phyloP scores from a whole-genome alignment of 1,140 invertebrate species.

The Drosophila neocordata region DNA sequence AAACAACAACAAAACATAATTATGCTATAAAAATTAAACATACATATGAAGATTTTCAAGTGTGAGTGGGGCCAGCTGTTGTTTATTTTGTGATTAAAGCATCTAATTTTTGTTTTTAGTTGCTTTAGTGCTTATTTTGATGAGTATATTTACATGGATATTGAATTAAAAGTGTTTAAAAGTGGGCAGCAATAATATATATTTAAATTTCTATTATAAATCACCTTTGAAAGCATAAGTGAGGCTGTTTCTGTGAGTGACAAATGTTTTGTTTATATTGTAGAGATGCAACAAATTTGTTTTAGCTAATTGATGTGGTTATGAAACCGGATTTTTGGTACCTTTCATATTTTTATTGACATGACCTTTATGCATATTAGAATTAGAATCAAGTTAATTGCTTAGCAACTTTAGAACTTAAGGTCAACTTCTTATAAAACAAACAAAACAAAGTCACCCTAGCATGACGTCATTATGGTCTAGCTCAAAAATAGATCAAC shows the following conservation, averaged over 20 bases:
- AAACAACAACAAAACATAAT: constrained; percentile 48
- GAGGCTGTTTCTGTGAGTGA: not conserved
- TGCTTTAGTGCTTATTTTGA: constrained; percentile 3
- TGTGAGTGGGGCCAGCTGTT: constrained; percentile 34
- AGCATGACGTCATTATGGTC: constrained; percentile 65
- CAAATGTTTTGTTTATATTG: not conserved
- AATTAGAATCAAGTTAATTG: constrained; percentile 36
- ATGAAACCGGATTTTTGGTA: constrained; percentile 10
- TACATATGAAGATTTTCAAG: constrained; percentile 43
- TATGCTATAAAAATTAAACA: constrained; percentile 60
- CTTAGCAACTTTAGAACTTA: constrained; percentile 52
- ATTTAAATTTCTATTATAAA: not conserved
- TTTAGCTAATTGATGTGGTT: not conserved
- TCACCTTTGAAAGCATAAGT: not conserved
- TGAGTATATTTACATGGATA: constrained; percentile 8
- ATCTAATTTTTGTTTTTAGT: not conserved
- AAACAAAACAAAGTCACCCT: constrained; percentile 50
- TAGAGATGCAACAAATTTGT: not conserved
- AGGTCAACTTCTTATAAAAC: constrained; percentile 61
- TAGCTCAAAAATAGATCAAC: constrained; percentile 35
- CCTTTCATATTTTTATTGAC: constrained; percentile 30
- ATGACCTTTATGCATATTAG: constrained; percentile 43
- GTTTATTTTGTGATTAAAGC: constrained; percentile 39
- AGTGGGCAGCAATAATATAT: constrained; percentile 1
- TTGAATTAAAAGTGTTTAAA: not conserved